phyloP scores from a whole-genome alignment of 37 sponge, comb jelly and placozoan genomes.

The Beroe ovata region DNA sequence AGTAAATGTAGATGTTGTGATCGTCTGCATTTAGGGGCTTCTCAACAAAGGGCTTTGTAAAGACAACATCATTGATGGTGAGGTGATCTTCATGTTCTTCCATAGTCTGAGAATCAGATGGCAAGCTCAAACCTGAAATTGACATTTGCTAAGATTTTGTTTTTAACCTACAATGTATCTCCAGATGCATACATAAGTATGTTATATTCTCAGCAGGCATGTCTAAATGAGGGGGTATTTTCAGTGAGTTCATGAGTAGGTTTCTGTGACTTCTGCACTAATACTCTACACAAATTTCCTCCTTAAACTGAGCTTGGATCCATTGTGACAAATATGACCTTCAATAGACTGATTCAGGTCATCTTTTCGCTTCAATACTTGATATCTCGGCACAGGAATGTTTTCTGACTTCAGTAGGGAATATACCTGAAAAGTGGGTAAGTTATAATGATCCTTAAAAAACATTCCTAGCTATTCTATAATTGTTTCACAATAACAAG shows the following conservation, averaged over 20 bases:
- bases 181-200: no score
- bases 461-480: neutral
- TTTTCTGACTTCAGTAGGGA: constrained; percentile 21
- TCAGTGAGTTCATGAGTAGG: no score
- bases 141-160: no score
- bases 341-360: constrained; percentile 26
- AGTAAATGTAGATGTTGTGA: constrained; percentile 92
- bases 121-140: neutral
- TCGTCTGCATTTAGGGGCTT: constrained; percentile 92
- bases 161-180: no score
- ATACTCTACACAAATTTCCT: no score
- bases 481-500: neutral
- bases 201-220: no score
- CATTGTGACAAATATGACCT: constrained; percentile 9
- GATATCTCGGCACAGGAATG: constrained; percentile 57
- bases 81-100: constrained; percentile 80
- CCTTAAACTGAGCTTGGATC: no score
- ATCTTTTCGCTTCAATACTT: constrained; percentile 63
- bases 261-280: no score
- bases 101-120: constrained; percentile 62
- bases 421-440: no score
- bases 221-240: no score
- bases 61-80: constrained; percentile 75
- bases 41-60: constrained; percentile 96
- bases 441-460: neutral